Base-by-base conservation (phyloP, 53 echinoderm and acorn worm species). In the Arbacia lixula region DNA sequence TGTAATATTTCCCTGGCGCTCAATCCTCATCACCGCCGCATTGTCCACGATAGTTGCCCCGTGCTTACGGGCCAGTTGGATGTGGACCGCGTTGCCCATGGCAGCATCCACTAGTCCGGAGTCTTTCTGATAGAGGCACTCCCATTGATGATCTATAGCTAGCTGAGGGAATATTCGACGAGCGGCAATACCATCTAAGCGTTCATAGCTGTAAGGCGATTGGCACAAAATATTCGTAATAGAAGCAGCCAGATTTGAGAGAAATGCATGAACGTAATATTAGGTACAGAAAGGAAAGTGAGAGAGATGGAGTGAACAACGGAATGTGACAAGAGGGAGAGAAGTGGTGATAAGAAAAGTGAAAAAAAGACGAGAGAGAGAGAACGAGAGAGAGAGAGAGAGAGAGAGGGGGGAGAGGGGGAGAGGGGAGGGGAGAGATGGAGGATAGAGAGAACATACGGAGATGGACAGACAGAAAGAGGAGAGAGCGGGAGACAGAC, bases 61-160 rank as follows among this genome's bases (percentile, higher is more conserved):
- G 55, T 93, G 68, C 69, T 91, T 89, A 2, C 87, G 52, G 19
- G 96, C 96, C 6, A 96, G 87, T 57, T 95, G 95, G 20, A 89
- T 93, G 73, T 95, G 95, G 4, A 87, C 86, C 25, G 95, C 86
- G 42, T 96, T 96, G 12, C 72, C 91, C 38, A 87, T 65, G 9
- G 96, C 96, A 19, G 96, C 93, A 64, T 91, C 93, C 10, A 96
- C 96, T 14, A 96, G 73, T 28, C 96, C 96, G 6, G 79, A 72
- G n/a, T 91, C 96, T 56, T 87, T 82, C 83, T 93, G 96, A 40
- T 91, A 96, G 51, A 93, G 67, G 14, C 83, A 79, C 2, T 76
- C 66, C 76, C 84, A 49, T 12, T 49, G 26, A 16, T 42, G 72
- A 17, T 42, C 46, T 29, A 49, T 49, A 6, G 72, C 72, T 5